Base-by-base conservation (phyloP, 2,113 vertebrate species). In the Tychaedon coryphoeus region DNA sequence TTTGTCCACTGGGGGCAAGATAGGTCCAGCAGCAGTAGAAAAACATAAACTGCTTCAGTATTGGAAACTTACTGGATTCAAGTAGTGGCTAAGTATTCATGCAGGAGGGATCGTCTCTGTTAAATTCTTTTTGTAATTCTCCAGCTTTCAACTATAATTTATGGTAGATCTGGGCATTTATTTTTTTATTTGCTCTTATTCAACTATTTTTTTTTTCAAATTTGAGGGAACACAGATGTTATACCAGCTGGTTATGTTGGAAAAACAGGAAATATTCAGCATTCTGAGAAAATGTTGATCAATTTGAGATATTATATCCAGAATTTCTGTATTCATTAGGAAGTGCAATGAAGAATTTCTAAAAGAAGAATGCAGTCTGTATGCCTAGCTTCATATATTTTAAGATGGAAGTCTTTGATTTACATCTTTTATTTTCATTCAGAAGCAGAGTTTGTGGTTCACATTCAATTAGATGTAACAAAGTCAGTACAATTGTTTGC, bases 121-220 rank as follows among this genome's bases (percentile, higher is more conserved):
- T 28, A 71, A 26, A 31, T 77, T 67, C 9, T 69, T 83, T 31
- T 72, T 80, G 7, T 72, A 58, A 14, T 89, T 80, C 14, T 74
- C 4, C 15, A 36, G 19, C 61, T 93, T 82, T 84, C 13, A 75
- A 2, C 14, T 73, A 3, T 53, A 2, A 61, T 73, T 85, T 86
- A 43, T 95, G 57, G 9, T 85, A 47, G 64, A 60, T 67, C 14
- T 70, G 53, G 25, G 14, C 12, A 48, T 81, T 83, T 80, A 25
- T 75, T 89, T 83, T 53, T 76, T 83, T n/a, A 4, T 77, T 90
- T 73, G 11, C 33, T 90, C 15, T 84, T 16, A n/a, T 67, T 54
- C 24, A 61, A 19, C 24, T 40, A 1, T n/a, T 43, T 51, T 38
- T 40, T 38, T 64, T 3, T 53, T 7, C 0, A 0, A 25, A 47